A percentile compares a stretch with the other conserved stretches of the same genome.
Conservation (phyloP, 2,888 invertebrate genomes). For the Dermolepida albohirtum region DNA sequence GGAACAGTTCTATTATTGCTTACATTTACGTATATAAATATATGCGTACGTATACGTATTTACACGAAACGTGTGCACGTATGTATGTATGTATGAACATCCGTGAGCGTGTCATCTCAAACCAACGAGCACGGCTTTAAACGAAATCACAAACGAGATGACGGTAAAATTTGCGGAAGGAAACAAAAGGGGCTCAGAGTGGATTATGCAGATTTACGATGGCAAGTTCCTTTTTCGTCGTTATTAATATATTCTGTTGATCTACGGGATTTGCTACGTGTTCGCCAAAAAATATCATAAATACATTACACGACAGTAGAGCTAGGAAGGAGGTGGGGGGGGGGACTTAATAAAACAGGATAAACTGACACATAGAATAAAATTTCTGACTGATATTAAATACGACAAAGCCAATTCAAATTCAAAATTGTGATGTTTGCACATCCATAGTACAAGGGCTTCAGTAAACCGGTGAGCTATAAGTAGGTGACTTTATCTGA, state of each 20-base stretch:
- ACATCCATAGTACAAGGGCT: not conserved
- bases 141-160: slow-evolving; percentile 30
- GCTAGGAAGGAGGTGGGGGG: slow-evolving; percentile 3
- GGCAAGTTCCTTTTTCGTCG: slow-evolving; percentile 34
- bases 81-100: not conserved
- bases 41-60: no score
- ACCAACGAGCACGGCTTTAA: slow-evolving; percentile 26
- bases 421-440: slow-evolving; percentile 14
- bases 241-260: slow-evolving; percentile 37
- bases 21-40: no score
- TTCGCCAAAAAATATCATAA: slow-evolving; percentile 29
- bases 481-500: slow-evolving; percentile 1
- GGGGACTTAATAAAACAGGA: slow-evolving; percentile 27
- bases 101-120: slow-evolving; percentile 20
- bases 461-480: not conserved
- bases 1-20: slow-evolving; percentile 6
- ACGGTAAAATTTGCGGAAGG: slow-evolving; percentile 34
- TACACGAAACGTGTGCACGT: not conserved
- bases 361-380: slow-evolving; percentile 32
- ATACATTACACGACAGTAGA: slow-evolving; percentile 31
- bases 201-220: slow-evolving; percentile 37
- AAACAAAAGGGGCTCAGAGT: slow-evolving; percentile 36
- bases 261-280: slow-evolving; percentile 33
- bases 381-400: slow-evolving; percentile 36
- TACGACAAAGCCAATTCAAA: slow-evolving; percentile 2